Evolutionary conservation across 1,140 invertebrate genomes (phyloP).

Genomic region (Anthonomus grandis): DNA sequence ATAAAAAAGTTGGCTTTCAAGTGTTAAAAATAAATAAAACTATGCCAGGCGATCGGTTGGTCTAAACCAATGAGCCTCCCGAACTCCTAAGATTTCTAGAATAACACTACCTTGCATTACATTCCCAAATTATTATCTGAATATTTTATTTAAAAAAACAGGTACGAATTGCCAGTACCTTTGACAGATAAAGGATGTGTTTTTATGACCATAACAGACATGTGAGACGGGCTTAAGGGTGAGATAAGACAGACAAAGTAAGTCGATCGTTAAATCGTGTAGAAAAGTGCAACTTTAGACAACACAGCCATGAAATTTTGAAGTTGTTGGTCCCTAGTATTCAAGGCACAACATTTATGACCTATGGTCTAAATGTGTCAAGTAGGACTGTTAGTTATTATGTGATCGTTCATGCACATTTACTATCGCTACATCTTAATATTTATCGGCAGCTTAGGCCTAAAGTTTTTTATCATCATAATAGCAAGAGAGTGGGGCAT

Average conservation of each 20-base stretch:
- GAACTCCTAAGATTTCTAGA: conserved; percentile 1
- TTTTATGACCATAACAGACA: conserved; percentile 12
- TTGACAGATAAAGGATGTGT: conserved; percentile 3
- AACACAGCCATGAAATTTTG: conserved; percentile 46
- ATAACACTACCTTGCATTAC: conserved; percentile 15
- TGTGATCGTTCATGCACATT: conserved; percentile 36
- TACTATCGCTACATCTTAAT: conserved; percentile 27
- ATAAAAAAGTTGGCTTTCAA: too few relatives aligned
- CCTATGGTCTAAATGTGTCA: too few relatives aligned
- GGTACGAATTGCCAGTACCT: conserved; percentile 17
- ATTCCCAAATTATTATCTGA: background rate
- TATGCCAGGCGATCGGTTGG: conserved; percentile 2
- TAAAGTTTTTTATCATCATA: background rate
- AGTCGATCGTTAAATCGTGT: conserved; percentile 15
- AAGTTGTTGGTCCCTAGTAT: conserved; percentile 29
- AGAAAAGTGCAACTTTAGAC: conserved; percentile 45
- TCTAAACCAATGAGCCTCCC: background rate
- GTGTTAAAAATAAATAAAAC: too few relatives aligned
- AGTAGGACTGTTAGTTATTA: conserved; percentile 27
- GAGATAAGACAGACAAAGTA: conserved; percentile 14
- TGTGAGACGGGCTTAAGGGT: conserved; percentile 8
- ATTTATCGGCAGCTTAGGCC: conserved; percentile 7
- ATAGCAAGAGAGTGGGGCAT: background rate
- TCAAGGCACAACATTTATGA: conserved; percentile 2
- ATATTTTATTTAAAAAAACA: conserved; percentile 3